These are phyloP conservation scores for Arenaria interpres DNA, from an alignment of 2,113 vertebrate species.

Conservation along the genomic window DNA sequence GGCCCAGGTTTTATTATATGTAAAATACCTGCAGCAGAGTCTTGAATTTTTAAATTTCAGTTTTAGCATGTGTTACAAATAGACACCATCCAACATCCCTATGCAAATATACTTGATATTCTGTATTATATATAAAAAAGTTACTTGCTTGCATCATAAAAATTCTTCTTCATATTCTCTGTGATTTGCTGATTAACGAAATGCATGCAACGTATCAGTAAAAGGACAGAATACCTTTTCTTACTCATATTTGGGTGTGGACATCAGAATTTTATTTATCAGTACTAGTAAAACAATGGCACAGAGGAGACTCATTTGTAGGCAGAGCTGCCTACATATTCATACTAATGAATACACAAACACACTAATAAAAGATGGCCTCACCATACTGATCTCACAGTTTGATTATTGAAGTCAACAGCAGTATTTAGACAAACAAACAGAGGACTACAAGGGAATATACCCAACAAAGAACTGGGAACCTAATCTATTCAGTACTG, in stretches of 20 bases:
- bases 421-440: background rate
- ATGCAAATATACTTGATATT: background rate
- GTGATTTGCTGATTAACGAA: background rate
- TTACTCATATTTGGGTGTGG: background rate
- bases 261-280: background rate
- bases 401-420: background rate
- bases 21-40: background rate
- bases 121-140: background rate
- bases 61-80: background rate
- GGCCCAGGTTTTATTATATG: background rate
- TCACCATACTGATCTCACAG: background rate
- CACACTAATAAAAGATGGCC: background rate
- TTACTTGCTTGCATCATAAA: background rate
- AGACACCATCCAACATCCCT: background rate
- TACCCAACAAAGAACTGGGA: background rate
- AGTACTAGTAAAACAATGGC: background rate
- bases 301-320: background rate
- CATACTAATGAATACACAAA: background rate
- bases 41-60: background rate
- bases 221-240: background rate
- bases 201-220: background rate
- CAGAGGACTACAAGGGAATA: background rate
- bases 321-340: background rate
- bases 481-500: background rate
- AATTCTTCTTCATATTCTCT: background rate